Percentiles rank a stretch among this genome's conserved stretches.
These are phyloP conservation scores for Lepus timidus DNA, from an alignment of 2,113 vertebrate genomes.

Conservation along the genomic window DNA sequence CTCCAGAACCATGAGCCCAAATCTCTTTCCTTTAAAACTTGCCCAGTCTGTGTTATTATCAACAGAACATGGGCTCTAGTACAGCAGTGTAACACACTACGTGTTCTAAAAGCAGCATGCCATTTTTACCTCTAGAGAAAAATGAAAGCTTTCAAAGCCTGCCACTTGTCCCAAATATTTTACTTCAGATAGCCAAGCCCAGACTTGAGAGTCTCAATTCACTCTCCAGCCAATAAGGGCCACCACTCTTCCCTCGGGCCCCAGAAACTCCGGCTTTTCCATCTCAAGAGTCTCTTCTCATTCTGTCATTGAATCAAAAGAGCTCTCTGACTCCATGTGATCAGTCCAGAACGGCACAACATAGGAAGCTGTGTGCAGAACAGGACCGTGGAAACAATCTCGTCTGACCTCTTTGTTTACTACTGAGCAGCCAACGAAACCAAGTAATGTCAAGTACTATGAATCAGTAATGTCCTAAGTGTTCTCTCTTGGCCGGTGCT, in stretches of 20 bases:
- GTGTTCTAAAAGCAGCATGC: not conserved
- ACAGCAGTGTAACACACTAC: not conserved
- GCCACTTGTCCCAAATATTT: not conserved
- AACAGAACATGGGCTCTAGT: not conserved
- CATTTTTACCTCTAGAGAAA: not conserved
- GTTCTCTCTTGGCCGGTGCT: not conserved
- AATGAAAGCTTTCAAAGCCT: not conserved
- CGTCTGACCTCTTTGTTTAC: conserved; percentile 18
- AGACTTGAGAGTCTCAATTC: not conserved
- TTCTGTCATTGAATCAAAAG: conserved; percentile 23
- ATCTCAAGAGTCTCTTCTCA: not conserved
- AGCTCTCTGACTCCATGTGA: not conserved
- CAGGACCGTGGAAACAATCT: conserved; percentile 4
- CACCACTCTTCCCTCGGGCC: not conserved
- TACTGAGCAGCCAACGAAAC: not conserved
- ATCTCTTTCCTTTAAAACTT: not conserved
- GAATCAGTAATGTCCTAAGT: conserved; percentile 6
- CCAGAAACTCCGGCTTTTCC: not conserved
- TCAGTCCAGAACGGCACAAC: conserved; percentile 20
- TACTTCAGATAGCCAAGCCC: not conserved
- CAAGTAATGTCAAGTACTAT: not conserved
- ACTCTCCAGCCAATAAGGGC: conserved; percentile 20
- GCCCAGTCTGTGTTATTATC: not conserved
- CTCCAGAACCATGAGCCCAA: not conserved
- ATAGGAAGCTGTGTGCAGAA: not conserved